Percentiles rank a stretch among this genome's conserved stretches.
These are phyloP conservation scores for Aradophagus sp. DNA, from an alignment of 1,140 invertebrate species.

Conservation along the genomic window DNA sequence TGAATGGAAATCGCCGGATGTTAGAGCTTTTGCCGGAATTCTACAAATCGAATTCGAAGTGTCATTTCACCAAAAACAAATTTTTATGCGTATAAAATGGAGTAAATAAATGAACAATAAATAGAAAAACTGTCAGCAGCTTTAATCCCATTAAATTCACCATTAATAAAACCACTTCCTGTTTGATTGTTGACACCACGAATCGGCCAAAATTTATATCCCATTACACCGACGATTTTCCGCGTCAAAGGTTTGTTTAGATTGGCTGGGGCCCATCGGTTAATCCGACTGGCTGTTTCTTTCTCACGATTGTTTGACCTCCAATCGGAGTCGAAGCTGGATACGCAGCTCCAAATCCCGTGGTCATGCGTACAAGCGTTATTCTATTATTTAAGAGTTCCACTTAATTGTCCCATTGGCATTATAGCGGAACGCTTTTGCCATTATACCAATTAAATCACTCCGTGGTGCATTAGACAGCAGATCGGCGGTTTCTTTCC, in stretches of 20 bases:
- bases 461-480: too few relatives aligned
- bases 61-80: too few relatives aligned
- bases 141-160: constrained; percentile 31
- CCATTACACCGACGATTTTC: constrained; percentile 11
- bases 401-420: too few relatives aligned
- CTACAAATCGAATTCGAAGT: background rate
- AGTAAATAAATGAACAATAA: too few relatives aligned
- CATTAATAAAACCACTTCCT: constrained; percentile 29
- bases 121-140: constrained; percentile 12
- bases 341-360: too few relatives aligned
- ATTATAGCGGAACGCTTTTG: too few relatives aligned
- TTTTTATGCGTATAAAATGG: too few relatives aligned
- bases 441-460: too few relatives aligned
- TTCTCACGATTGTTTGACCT: constrained; percentile 31
- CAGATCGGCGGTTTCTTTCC: too few relatives aligned
- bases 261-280: background rate
- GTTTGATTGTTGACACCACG: background rate
- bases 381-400: too few relatives aligned
- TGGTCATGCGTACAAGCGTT: too few relatives aligned
- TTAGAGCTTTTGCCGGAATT: background rate
- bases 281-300: constrained; percentile 15
- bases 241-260: constrained; percentile 26
- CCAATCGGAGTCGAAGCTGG: constrained; percentile 5
- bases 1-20: background rate
- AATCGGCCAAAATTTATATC: constrained; percentile 8